These are phyloP conservation scores for Nannoperca obscura DNA, from an alignment of 2,797 vertebrate species.

Conservation along the genomic window DNA sequence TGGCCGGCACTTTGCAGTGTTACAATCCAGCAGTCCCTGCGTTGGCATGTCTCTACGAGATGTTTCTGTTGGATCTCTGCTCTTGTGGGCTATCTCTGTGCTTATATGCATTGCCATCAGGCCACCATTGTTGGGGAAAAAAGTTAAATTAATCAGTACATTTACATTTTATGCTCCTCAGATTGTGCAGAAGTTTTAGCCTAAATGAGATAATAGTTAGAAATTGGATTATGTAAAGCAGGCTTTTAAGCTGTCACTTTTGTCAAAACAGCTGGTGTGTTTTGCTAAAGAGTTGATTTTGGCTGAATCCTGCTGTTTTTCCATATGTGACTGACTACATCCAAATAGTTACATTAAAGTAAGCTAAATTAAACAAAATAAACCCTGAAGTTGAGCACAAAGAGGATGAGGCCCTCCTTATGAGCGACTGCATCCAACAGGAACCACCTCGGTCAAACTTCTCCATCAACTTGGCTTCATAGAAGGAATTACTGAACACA, in stretches of 20 bases:
- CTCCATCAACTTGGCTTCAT: slow-evolving; percentile 8
- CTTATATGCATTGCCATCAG: too few species aligned
- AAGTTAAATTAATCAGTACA: background rate
- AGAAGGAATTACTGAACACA: background rate
- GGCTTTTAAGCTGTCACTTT: background rate
- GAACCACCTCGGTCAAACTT: slow-evolving; percentile 2
- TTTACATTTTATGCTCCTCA: background rate
- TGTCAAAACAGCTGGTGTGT: background rate
- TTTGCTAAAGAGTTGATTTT: background rate
- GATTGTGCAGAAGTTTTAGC: background rate
- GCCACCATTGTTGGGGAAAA: background rate
- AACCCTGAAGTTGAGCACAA: background rate
- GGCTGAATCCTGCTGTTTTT: slow-evolving; percentile 15
- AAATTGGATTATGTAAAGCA: background rate
- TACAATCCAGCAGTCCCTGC: background rate
- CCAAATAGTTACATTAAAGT: background rate
- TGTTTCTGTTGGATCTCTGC: background rate
- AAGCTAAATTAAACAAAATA: slow-evolving; percentile 7
- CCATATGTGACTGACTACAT: slow-evolving; percentile 20
- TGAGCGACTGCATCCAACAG: slow-evolving; percentile 30
- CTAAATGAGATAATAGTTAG: background rate
- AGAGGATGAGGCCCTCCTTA: slow-evolving; percentile 4
- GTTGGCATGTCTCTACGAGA: background rate
- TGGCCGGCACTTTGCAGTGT: background rate
- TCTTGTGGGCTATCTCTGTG: too few species aligned